These are phyloP conservation scores for Mormyrus proboscirostris DNA, from an alignment of 2,797 vertebrate species.

Conservation along the genomic window DNA sequence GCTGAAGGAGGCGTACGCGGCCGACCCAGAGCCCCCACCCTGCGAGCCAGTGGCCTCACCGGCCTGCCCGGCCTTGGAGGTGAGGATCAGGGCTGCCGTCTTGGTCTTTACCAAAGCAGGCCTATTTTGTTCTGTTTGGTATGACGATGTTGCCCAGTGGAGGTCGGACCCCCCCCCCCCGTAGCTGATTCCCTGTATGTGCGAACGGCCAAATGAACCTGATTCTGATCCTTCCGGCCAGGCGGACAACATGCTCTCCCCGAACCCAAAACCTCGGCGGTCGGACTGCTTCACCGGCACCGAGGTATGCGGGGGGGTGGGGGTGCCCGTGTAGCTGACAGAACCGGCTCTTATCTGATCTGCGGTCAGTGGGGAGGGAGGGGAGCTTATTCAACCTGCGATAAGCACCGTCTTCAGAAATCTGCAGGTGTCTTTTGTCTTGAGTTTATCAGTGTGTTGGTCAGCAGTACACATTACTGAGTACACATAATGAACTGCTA, in stretches of 20 bases:
- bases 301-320: neutral
- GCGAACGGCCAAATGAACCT: neutral
- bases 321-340: neutral
- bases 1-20: slow-evolving; percentile 35
- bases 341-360: neutral
- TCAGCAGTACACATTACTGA: neutral
- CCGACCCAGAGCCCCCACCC: slow-evolving; percentile 37
- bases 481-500: neutral
- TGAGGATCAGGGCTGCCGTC: neutral
- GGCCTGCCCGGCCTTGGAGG: neutral
- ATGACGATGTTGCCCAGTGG: neutral
- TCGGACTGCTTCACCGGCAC: neutral
- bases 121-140: neutral
- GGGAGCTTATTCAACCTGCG: neutral
- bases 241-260: neutral
- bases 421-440: neutral
- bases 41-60: slow-evolving; percentile 52
- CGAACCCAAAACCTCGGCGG: neutral
- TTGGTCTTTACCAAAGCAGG: neutral
- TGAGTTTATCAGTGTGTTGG: neutral
- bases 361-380: neutral
- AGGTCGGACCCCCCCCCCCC: neutral
- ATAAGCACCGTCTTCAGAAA: neutral
- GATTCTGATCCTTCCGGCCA: neutral
- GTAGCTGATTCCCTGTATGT: neutral